Conservation (phyloP, 2,113 vertebrate genomes). For the Peromyscus maniculatus region DNA sequence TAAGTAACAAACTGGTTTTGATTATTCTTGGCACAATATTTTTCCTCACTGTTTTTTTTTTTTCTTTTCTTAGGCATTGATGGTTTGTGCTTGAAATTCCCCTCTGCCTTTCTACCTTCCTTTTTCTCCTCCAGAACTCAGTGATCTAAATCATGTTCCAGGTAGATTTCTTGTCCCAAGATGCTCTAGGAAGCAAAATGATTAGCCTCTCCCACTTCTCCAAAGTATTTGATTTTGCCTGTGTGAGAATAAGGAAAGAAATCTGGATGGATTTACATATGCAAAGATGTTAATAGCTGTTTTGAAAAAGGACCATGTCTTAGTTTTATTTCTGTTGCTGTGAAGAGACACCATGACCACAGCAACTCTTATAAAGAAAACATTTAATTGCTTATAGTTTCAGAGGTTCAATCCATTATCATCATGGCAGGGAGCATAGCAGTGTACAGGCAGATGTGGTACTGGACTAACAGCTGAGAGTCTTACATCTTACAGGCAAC, state of each 20-base stretch:
- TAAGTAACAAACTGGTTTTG: neutral
- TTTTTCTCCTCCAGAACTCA: conserved; percentile 21
- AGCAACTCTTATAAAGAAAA: too few relatives aligned
- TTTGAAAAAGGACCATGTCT: conserved; percentile 16
- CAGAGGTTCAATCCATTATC: too few relatives aligned
- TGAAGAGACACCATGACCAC: too few relatives aligned
- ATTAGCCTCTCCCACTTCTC: neutral
- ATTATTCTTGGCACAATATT: neutral
- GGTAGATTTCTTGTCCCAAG: neutral
- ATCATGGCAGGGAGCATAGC: too few relatives aligned
- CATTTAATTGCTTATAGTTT: too few relatives aligned
- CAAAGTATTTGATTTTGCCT: neutral
- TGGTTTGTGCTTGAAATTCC: neutral
- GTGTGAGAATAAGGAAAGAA: neutral
- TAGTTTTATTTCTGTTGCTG: too few relatives aligned
- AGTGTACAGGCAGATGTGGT: too few relatives aligned
- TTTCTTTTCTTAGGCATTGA: conserved; percentile 15
- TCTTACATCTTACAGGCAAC: too few relatives aligned
- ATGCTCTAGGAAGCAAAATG: neutral
- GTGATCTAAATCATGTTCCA: neutral
- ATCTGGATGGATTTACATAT: conserved; percentile 1
- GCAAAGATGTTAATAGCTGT: neutral
- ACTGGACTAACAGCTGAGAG: too few relatives aligned
- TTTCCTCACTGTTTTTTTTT: neutral
- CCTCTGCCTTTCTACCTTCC: neutral